Percentiles rank a stretch among this genome's conserved stretches.
Evolutionary conservation across 2,797 vertebrate species (phyloP).

Genomic region (Sarcoramphus papa): DNA sequence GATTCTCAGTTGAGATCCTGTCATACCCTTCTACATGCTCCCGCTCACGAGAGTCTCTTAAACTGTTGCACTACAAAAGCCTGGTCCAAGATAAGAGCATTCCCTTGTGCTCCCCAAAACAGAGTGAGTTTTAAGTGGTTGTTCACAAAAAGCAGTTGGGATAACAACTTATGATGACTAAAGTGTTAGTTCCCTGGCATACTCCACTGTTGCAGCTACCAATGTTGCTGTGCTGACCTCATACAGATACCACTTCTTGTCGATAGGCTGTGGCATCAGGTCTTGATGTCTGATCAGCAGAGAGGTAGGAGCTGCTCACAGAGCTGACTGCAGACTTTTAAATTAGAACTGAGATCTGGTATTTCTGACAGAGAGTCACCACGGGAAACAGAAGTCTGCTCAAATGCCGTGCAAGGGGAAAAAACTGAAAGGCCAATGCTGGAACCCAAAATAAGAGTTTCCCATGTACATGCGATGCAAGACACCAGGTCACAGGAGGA

Average conservation of each 20-base stretch:
- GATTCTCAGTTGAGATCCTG: background rate
- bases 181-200: background rate
- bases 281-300: background rate
- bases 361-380: background rate
- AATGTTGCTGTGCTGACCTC: background rate
- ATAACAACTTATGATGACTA: background rate
- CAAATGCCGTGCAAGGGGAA: accelerated
- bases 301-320: background rate
- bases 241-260: background rate
- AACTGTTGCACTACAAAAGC: background rate
- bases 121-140: background rate
- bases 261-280: accelerated
- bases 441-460: background rate
- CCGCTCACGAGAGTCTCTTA: background rate
- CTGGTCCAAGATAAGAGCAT: background rate
- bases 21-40: background rate
- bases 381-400: background rate
- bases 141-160: background rate
- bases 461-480: background rate
- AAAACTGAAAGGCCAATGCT: background rate
- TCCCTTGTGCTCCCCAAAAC: background rate
- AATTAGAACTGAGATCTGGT: background rate
- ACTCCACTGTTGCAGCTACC: background rate
- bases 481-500: too few species aligned
- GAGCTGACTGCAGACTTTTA: background rate